Evolutionary conservation across 2,797 vertebrate genomes (phyloP).

Genomic region (Ataeniobius toweri): DNA sequence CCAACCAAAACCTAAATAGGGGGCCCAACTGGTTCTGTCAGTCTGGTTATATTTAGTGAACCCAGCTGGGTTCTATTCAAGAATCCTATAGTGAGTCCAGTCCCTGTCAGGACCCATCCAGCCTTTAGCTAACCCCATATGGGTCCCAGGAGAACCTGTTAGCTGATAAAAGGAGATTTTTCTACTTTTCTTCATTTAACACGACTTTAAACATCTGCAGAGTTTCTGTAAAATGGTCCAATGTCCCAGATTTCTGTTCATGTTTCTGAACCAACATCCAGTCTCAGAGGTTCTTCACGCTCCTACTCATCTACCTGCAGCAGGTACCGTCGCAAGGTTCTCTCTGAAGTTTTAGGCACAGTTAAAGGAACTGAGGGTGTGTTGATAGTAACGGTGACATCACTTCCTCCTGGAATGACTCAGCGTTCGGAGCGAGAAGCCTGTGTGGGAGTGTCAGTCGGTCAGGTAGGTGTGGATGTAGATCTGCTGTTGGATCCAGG

Average conservation of each 20-base stretch:
- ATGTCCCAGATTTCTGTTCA: background rate
- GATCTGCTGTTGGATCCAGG: slow-evolving; percentile 95
- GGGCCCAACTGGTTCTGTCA: too few species aligned
- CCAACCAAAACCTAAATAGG: too few species aligned
- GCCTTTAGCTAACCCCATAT: background rate
- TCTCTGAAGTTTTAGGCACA: slow-evolving; percentile 49
- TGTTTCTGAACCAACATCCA: background rate
- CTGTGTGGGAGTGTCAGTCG: slow-evolving; percentile 56
- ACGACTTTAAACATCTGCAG: background rate
- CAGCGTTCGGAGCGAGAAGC: slow-evolving; percentile 10
- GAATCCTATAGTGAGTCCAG: too few species aligned
- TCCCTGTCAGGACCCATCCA: too few species aligned
- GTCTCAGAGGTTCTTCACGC: too few species aligned
- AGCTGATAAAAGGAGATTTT: too few species aligned
- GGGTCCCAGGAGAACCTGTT: background rate
- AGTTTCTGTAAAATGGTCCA: background rate
- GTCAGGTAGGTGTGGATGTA: slow-evolving; percentile 89
- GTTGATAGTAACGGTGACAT: slow-evolving; percentile 35
- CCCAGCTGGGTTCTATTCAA: too few species aligned
- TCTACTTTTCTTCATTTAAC: background rate
- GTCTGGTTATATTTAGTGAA: too few species aligned
- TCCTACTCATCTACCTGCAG: background rate
- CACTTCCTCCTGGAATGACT: slow-evolving; percentile 62
- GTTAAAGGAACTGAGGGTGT: slow-evolving; percentile 31
- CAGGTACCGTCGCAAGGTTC: slow-evolving; percentile 36